phyloP scores from a whole-genome alignment of 2,113 vertebrate species.

The Nothocercus nigrocapillus region DNA sequence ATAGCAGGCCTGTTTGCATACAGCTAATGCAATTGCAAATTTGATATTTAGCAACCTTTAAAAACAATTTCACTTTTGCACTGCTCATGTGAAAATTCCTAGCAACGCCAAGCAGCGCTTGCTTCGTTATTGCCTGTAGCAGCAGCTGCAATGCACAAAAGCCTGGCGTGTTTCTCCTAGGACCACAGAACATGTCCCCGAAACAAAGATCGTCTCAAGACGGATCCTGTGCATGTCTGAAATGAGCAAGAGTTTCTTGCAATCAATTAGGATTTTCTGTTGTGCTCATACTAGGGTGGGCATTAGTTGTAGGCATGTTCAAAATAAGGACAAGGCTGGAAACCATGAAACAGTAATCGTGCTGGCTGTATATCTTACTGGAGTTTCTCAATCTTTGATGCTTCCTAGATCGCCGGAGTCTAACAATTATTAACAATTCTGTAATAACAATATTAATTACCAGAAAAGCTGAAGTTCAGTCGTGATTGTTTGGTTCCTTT shows the following conservation, averaged over 20 bases:
- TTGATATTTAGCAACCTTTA: not conserved
- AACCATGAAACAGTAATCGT: rapidly evolving
- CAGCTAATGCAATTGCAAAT: not conserved
- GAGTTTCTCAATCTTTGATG: not conserved
- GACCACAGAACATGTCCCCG: not conserved
- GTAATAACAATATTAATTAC: conserved; percentile 43
- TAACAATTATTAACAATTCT: conserved; percentile 41
- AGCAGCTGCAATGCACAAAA: not conserved
- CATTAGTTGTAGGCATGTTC: rapidly evolving
- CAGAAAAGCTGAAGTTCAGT: not conserved
- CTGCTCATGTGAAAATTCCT: rapidly evolving
- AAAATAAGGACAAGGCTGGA: not conserved
- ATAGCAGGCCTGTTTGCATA: not conserved
- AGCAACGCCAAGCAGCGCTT: rapidly evolving
- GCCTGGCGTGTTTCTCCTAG: not conserved
- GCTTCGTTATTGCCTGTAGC: not conserved
- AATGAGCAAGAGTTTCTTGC: not conserved
- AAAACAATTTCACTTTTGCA: not conserved
- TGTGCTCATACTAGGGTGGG: rapidly evolving
- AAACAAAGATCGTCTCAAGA: not conserved
- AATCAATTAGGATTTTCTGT: not conserved
- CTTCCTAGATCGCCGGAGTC: not conserved
- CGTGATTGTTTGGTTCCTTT: conserved; percentile 57
- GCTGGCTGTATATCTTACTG: not conserved
- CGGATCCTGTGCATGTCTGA: not conserved